phyloP scores from a whole-genome alignment of 2,888 invertebrate genomes.

The Protophormia terraenovae region DNA sequence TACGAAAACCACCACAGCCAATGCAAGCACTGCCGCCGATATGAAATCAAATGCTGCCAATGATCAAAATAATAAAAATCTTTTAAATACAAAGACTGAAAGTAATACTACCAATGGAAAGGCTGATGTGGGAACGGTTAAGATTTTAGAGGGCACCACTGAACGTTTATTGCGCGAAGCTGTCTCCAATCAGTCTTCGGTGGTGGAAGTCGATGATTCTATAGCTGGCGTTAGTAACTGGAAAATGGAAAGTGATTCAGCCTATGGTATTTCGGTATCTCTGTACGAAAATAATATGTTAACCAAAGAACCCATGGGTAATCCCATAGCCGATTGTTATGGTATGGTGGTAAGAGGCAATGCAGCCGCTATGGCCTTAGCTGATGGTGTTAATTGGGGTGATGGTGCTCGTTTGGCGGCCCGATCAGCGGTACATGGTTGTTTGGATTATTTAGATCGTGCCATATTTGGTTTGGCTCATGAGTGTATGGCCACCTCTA shows the following conservation, averaged over 20 bases:
- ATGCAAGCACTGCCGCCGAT: constrained; percentile 44
- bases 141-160: constrained; percentile 72
- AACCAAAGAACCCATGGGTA: constrained; percentile 87
- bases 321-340: constrained; percentile 94
- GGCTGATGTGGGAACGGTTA: constrained; percentile 58
- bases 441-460: constrained; percentile 90
- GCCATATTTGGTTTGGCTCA: constrained; percentile 84
- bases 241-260: constrained; percentile 81
- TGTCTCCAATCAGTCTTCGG: constrained; percentile 76
- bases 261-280: constrained; percentile 84
- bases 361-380: constrained; percentile 89
- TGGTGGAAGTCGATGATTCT: constrained; percentile 51
- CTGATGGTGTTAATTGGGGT: constrained; percentile 96
- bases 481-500: constrained; percentile 81
- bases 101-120: constrained; percentile 63
- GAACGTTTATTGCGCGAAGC: constrained; percentile 79
- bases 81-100: constrained; percentile 78
- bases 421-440: constrained; percentile 92
- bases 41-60: constrained; percentile 68
- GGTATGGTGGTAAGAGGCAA: constrained; percentile 88
- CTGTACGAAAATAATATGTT: constrained; percentile 92
- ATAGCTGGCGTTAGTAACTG: constrained; percentile 81
- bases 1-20: constrained; percentile 45
- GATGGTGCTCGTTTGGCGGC: constrained; percentile 92
- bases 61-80: constrained; percentile 78